phyloP scores from a whole-genome alignment of 2,797 vertebrate genomes.

The Margarornis squamiger region DNA sequence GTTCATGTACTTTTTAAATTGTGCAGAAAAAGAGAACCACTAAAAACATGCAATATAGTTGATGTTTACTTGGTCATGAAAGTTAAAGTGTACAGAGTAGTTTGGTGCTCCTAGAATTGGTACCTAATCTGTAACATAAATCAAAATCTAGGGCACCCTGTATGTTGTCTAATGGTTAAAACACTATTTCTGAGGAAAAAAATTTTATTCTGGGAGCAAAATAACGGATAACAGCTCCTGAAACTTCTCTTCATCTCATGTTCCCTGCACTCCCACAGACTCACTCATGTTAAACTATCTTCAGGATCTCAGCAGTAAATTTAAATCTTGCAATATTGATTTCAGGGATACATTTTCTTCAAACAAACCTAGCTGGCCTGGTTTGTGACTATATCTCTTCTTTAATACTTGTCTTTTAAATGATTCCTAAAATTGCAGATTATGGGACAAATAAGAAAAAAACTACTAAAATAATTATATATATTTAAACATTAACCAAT shows the following conservation, averaged over 20 bases:
- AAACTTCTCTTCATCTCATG: background rate
- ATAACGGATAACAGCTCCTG: background rate
- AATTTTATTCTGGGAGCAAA: background rate
- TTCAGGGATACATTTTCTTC: background rate
- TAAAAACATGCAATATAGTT: background rate
- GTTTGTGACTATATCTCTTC: background rate
- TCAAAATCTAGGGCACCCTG: background rate
- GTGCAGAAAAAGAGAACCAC: background rate
- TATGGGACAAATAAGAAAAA: background rate
- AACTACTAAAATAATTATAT: background rate
- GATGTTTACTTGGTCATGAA: background rate
- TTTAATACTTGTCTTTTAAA: background rate
- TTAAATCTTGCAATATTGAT: background rate
- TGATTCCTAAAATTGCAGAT: background rate
- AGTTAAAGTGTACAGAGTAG: background rate
- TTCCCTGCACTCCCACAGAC: background rate
- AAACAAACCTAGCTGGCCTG: background rate
- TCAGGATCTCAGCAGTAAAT: background rate
- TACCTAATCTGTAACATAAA: background rate
- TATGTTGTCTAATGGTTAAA: background rate
- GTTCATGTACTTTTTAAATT: background rate
- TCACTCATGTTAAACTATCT: background rate
- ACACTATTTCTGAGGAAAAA: background rate
- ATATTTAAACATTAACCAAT: background rate
- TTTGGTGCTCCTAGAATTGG: background rate